A percentile compares a stretch with the other conserved stretches of the same genome.
These are phyloP conservation scores for Acanthosoma haemorrhoidale DNA, from an alignment of 2,888 invertebrate species.

Conservation along the genomic window DNA sequence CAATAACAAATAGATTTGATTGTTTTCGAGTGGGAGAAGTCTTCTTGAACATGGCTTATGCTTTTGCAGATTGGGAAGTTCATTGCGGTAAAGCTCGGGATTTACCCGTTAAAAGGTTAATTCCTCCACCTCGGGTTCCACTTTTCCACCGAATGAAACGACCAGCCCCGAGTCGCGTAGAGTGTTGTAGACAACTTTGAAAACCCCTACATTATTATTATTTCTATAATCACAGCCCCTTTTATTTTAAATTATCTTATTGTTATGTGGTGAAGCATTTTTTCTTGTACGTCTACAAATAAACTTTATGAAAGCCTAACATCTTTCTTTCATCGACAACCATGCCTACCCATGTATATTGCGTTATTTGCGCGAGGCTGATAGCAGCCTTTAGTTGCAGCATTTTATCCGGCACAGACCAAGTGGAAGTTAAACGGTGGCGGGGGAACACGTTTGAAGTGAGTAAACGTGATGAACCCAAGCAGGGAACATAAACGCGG, in stretches of 20 bases:
- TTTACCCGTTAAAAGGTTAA: constrained; percentile 18
- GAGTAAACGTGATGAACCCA: too few relatives aligned
- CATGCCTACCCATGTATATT: too few relatives aligned
- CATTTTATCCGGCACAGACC: too few relatives aligned
- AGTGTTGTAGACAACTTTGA: neutral
- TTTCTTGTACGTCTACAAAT: too few relatives aligned
- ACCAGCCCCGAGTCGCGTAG: constrained; percentile 3
- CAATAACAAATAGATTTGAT: neutral
- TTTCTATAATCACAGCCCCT: neutral
- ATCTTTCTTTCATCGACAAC: too few relatives aligned
- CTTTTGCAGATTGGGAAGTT: constrained; percentile 28
- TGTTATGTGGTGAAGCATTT: neutral
- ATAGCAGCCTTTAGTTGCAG: too few relatives aligned
- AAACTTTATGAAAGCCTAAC: too few relatives aligned
- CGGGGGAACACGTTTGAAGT: too few relatives aligned
- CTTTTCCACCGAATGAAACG: neutral
- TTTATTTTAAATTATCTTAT: neutral
- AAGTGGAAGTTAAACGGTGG: too few relatives aligned
- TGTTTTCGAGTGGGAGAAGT: constrained; percentile 18
- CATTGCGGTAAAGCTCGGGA: constrained; percentile 24
- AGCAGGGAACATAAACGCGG: too few relatives aligned
- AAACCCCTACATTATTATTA: neutral
- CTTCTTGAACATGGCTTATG: neutral
- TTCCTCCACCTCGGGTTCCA: neutral
- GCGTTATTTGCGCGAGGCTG: too few relatives aligned